phyloP scores from a whole-genome alignment of 2,113 vertebrate species.

The Otolemur garnettii region DNA sequence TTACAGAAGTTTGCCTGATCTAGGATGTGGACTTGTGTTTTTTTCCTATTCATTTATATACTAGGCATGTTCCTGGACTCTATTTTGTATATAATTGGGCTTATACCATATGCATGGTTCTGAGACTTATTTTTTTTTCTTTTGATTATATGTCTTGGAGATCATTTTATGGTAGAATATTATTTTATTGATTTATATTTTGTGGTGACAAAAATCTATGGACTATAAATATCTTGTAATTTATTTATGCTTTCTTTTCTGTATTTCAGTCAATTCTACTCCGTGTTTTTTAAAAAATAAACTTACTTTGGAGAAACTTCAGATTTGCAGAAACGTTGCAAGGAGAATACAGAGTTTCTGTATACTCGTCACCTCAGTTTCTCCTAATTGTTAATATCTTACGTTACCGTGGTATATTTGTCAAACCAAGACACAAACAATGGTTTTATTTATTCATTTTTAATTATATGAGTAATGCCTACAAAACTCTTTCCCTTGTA shows the following conservation, averaged over 20 bases:
- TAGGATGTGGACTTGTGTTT: background rate
- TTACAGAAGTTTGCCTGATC: background rate
- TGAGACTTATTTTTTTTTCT: conserved; percentile 20
- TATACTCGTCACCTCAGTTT: background rate
- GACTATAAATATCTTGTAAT: background rate
- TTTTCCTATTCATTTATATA: conserved; percentile 22
- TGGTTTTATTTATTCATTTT: conserved; percentile 18
- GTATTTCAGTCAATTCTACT: background rate
- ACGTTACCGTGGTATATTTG: background rate
- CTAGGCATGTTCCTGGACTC: background rate
- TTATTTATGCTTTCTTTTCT: conserved; percentile 31
- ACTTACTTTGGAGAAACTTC: conserved; percentile 43
- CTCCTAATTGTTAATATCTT: background rate
- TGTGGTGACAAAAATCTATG: conserved; percentile 2
- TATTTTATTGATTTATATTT: conserved; percentile 56
- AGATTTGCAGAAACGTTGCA: conserved; percentile 46
- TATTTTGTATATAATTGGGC: conserved; percentile 37
- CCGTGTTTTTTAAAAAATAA: conserved; percentile 16
- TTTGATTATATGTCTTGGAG: conserved; percentile 28
- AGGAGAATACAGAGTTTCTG: background rate
- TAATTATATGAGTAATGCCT: background rate
- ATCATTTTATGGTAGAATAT: background rate
- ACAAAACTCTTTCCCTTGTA: background rate
- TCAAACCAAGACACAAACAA: conserved; percentile 32
- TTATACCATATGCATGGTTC: background rate